Conservation (phyloP, 2,888 invertebrate species). For the Liopterus haemorrhoidalis region DNA sequence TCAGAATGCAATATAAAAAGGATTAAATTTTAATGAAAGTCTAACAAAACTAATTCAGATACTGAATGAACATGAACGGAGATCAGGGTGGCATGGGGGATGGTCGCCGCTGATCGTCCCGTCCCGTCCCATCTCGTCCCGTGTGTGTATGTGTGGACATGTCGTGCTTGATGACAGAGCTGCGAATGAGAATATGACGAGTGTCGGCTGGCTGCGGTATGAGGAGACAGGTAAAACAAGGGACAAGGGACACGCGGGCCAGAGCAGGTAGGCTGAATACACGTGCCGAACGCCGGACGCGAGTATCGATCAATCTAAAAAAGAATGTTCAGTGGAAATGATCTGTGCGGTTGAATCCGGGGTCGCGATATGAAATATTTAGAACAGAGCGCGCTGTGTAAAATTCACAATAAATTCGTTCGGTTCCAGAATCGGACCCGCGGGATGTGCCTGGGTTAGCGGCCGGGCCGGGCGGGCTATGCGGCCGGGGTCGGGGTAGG, state of each 20-base stretch:
- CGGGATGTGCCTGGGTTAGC: slow-evolving; percentile 14
- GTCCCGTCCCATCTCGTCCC: too few relatives aligned
- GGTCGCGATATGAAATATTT: too few relatives aligned
- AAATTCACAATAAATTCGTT: slow-evolving; percentile 17
- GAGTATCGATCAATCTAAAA: too few relatives aligned
- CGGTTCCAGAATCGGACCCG: slow-evolving; percentile 21
- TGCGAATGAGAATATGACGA: not conserved
- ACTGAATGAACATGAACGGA: slow-evolving; percentile 22
- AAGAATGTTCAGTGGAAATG: slow-evolving; percentile 6
- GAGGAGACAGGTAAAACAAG: not conserved
- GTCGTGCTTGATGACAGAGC: not conserved
- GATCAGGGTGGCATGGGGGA: too few relatives aligned
- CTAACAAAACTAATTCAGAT: slow-evolving; percentile 35
- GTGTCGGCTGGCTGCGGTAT: not conserved
- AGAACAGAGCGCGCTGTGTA: too few relatives aligned
- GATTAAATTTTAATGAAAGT: slow-evolving; percentile 40
- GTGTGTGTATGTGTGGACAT: too few relatives aligned
- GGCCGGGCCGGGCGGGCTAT: too few relatives aligned
- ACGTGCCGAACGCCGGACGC: too few relatives aligned
- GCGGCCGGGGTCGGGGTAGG: too few relatives aligned
- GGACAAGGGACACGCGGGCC: not conserved
- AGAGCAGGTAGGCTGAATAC: too few relatives aligned
- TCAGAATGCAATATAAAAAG: slow-evolving; percentile 34
- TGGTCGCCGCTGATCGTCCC: too few relatives aligned
- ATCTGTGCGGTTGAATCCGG: not conserved